Evolutionary conservation across 2,113 vertebrate species (phyloP).

Genomic region (Podocnemis expansa): DNA sequence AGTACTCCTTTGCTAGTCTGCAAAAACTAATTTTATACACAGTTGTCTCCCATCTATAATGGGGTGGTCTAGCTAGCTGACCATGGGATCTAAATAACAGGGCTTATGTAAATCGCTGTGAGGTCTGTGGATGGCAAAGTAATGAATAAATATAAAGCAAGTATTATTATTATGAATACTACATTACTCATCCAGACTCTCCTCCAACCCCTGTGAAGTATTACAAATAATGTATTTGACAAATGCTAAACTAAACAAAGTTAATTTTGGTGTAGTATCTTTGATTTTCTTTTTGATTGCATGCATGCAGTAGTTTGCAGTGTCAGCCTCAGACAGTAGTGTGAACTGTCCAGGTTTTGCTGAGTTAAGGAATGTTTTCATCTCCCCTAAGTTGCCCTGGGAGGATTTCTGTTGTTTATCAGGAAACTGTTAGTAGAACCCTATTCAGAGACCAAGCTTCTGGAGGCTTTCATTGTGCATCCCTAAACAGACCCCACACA

Average conservation of each 20-base stretch:
- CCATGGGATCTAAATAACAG: background rate
- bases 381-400: background rate
- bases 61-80: background rate
- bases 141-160: background rate
- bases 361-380: background rate
- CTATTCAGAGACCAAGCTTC: background rate
- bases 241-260: background rate
- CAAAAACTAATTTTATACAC: background rate
- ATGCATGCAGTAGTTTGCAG: slow-evolving; percentile 5
- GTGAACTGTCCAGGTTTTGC: slow-evolving; percentile 1
- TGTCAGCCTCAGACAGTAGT: background rate
- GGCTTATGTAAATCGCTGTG: background rate
- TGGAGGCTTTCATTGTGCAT: background rate
- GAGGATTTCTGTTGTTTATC: background rate
- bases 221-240: background rate
- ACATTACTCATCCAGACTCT: background rate
- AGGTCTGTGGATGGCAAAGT: background rate
- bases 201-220: background rate
- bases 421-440: background rate
- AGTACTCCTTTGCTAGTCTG: background rate
- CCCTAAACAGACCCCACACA: background rate
- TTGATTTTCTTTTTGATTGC: background rate
- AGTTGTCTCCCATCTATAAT: background rate
- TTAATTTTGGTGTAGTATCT: background rate
- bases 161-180: slow-evolving; percentile 14